These are phyloP conservation scores for Diplolepis rosae DNA, from an alignment of 2,888 invertebrate genomes.

Conservation along the genomic window DNA sequence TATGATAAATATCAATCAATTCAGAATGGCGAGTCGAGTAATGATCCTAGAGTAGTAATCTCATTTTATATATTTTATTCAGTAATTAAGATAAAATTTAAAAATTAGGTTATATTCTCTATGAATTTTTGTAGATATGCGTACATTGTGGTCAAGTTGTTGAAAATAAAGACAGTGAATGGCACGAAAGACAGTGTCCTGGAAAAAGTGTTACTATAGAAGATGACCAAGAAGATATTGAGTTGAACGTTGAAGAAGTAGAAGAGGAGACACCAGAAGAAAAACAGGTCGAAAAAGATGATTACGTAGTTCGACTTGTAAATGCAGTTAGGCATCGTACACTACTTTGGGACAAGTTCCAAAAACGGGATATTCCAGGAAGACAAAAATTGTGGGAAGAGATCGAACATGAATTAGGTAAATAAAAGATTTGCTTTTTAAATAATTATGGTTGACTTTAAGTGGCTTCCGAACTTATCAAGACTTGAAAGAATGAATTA, in stretches of 20 bases:
- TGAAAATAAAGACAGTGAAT: conserved; percentile 29
- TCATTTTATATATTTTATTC: neutral
- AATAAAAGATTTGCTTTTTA: neutral
- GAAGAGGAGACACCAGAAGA: conserved; percentile 20
- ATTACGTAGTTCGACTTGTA: neutral
- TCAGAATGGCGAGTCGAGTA: neutral
- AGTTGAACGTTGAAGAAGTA: conserved; percentile 10
- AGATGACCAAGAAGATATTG: conserved; percentile 7
- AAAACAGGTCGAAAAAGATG: conserved; percentile 20
- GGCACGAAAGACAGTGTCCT: conserved; percentile 22
- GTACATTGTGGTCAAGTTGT: conserved; percentile 24
- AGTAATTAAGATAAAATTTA: neutral
- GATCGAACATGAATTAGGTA: conserved; percentile 22
- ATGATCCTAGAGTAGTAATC: neutral
- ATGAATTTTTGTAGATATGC: neutral
- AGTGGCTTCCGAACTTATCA: too few species aligned
- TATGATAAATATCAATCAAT: too few species aligned
- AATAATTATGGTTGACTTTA: too few species aligned
- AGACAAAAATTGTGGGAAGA: neutral
- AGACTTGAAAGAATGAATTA: too few species aligned
- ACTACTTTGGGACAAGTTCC: conserved; percentile 11
- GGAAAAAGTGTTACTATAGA: conserved; percentile 5
- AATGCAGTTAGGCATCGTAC: conserved; percentile 3
- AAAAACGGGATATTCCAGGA: conserved; percentile 11
- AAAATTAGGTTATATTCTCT: neutral